Evolutionary conservation across 2,797 vertebrate species (phyloP), one percentile per base, ranked within the genome.

Genomic region (Chloroceryle amazona): DNA sequence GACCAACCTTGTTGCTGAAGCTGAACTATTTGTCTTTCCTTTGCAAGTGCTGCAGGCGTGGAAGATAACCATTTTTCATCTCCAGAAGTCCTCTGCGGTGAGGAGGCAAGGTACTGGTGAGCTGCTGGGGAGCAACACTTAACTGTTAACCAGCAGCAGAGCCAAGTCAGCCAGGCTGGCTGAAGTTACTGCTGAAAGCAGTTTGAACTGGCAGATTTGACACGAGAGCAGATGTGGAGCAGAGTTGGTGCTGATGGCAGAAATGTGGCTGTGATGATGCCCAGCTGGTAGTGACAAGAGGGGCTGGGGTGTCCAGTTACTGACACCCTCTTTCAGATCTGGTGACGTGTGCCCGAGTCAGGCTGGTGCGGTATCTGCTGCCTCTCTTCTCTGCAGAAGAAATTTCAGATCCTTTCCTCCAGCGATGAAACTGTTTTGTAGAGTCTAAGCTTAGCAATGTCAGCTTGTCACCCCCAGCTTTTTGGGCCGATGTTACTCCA

Each of bases 211-310:
- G 74, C 89, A 80, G 70, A 33, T 15, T n/a, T n/a, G 78, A 55
- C 46, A 16, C 51, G 0, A 5, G 3, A 41, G 65, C 66, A 94
- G 80, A 39, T 65, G 82, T 21, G 35, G 57, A 65, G 79, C 0
- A 0, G 13, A 15, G 63, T 25, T 66, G 52, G 2, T 78, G 68
- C 80, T 75, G 75, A 65, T 71, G 85, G 72, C 61, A 83, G 57
- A 86, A 39, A 13, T 7, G 73, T 68, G 82, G 21, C 82, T 80
- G 89, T 22, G 85, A 75, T 20, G 68, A 25, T 37, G 18, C 6
- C 65, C 75, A 91, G 79, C 87, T 81, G 82, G 37, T 13, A 8
- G 28, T 33, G 79, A 92, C 70, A 28, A 35, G 82, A 46, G 52
- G 6, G 71, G 93, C 95, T 25, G 44, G 2, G 62, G 76, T 62